Conservation (phyloP, 2,113 vertebrate species). For the Xyliphius kryptos region DNA sequence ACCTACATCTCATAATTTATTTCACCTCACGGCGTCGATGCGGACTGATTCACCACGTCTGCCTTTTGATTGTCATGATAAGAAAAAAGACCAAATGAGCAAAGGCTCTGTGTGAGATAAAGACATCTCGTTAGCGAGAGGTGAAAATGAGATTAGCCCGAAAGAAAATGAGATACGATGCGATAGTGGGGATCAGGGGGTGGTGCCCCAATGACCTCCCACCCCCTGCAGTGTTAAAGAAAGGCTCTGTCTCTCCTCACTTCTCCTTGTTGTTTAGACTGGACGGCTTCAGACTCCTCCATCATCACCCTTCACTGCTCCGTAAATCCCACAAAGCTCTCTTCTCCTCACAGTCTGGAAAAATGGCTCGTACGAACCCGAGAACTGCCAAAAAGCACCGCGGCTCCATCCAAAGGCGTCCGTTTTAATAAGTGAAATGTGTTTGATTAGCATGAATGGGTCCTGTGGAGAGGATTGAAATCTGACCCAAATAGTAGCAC, state of each 20-base stretch:
- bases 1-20: too few species aligned
- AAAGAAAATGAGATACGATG: slow-evolving; percentile 36
- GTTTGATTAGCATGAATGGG: not conserved
- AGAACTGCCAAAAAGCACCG: not conserved
- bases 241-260: slow-evolving; percentile 53
- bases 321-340: slow-evolving; percentile 41
- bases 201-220: slow-evolving; percentile 14
- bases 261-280: slow-evolving; percentile 60
- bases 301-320: slow-evolving; percentile 55
- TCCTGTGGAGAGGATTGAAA: not conserved
- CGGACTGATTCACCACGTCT: too few species aligned
- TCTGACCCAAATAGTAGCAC: too few species aligned
- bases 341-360: slow-evolving; percentile 4
- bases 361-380: not conserved
- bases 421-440: not conserved
- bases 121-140: not conserved
- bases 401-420: not conserved
- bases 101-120: not conserved
- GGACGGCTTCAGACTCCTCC: slow-evolving; percentile 48
- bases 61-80: too few species aligned
- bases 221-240: slow-evolving; percentile 39
- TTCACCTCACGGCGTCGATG: too few species aligned
- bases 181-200: slow-evolving; percentile 30
- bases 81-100: too few species aligned
- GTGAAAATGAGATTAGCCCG: not conserved